These are phyloP conservation scores for Paedocypris micromegethes DNA, from an alignment of 2,797 vertebrate genomes.

Conservation along the genomic window DNA sequence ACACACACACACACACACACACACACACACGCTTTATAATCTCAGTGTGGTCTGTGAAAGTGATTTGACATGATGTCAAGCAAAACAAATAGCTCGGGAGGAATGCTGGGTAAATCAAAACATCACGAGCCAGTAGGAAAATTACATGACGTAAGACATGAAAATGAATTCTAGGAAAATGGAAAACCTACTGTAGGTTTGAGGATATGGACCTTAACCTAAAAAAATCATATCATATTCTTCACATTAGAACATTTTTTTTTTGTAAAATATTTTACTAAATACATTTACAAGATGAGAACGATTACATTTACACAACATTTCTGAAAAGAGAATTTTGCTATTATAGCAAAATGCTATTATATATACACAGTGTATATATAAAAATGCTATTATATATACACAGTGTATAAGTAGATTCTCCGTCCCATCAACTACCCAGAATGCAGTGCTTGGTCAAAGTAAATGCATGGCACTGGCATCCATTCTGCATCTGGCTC, in stretches of 20 bases:
- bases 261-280: too few relatives aligned
- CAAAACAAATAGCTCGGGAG: slow-evolving; percentile 19
- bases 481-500: neutral
- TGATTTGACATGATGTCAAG: slow-evolving; percentile 17
- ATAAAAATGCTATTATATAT: slow-evolving; percentile 2
- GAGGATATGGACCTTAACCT: too few relatives aligned
- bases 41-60: neutral
- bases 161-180: neutral
- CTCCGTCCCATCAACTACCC: neutral
- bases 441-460: neutral
- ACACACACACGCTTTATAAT: too few relatives aligned
- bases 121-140: slow-evolving; percentile 25
- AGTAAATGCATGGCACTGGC: slow-evolving; percentile 1
- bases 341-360: neutral
- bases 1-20: too few relatives aligned
- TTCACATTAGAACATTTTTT: too few relatives aligned
- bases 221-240: too few relatives aligned
- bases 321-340: too few relatives aligned
- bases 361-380: too few relatives aligned
- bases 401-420: neutral
- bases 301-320: too few relatives aligned
- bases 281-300: too few relatives aligned
- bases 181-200: too few relatives aligned
- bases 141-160: slow-evolving; percentile 14
- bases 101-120: slow-evolving; percentile 20